phyloP scores from a whole-genome alignment of 2,888 invertebrate genomes.

The Acanthosoma haemorrhoidale region DNA sequence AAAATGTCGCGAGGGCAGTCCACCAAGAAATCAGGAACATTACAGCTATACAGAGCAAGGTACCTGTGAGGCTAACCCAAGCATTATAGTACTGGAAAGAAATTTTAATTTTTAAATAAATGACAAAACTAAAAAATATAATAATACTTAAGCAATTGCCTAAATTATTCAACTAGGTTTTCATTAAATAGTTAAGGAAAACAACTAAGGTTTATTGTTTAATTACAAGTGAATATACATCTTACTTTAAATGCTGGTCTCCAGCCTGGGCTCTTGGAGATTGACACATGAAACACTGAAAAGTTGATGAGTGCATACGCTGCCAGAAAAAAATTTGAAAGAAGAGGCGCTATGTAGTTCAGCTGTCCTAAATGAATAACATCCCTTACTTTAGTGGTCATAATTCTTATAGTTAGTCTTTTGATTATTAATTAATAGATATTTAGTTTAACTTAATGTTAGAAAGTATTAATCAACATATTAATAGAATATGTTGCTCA shows the following conservation, averaged over 20 bases:
- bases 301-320: constrained; percentile 91
- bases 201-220: neutral
- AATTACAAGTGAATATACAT: too few relatives aligned
- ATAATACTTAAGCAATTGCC: neutral
- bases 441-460: too few relatives aligned
- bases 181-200: neutral
- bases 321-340: constrained; percentile 90
- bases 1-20: constrained; percentile 86
- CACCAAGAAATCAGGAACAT: constrained; percentile 94
- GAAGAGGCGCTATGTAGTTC: constrained; percentile 83
- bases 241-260: constrained; percentile 77
- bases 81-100: constrained; percentile 77
- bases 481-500: too few relatives aligned
- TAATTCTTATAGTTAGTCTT: neutral
- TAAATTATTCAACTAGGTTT: neutral
- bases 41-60: constrained; percentile 75
- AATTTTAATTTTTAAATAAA: constrained; percentile 37
- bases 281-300: constrained; percentile 88
- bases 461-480: too few relatives aligned
- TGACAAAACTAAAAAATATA: neutral
- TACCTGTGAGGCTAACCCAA: constrained; percentile 81
- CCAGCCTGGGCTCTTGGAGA: constrained; percentile 86
- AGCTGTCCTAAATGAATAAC: constrained; percentile 60
- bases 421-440: too few relatives aligned
- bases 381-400: constrained; percentile 26